These are phyloP conservation scores for Chymomyza procnemis DNA, from an alignment of 2,888 invertebrate genomes.

Conservation along the genomic window DNA sequence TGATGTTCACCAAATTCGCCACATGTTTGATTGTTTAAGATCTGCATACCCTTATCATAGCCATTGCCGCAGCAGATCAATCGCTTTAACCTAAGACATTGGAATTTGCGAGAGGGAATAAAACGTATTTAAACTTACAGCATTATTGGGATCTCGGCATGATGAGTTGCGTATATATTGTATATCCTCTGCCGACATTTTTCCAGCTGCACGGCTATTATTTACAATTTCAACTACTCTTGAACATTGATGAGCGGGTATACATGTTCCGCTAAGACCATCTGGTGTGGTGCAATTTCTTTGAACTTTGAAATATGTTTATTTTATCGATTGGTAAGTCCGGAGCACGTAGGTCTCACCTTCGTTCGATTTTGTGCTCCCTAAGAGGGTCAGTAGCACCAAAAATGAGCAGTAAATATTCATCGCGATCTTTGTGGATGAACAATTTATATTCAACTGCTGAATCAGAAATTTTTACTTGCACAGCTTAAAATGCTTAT, in stretches of 20 bases:
- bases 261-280: neutral
- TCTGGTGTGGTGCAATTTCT: neutral
- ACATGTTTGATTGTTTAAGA: constrained; percentile 12
- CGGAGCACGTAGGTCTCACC: neutral
- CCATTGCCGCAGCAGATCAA: neutral
- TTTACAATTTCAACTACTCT: neutral
- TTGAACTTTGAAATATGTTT: neutral
- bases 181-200: neutral
- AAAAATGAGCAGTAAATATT: neutral
- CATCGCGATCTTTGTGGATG: neutral
- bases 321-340: too few species aligned
- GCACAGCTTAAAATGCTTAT: too few species aligned
- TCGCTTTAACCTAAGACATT: too few species aligned
- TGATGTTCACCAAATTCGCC: neutral
- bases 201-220: neutral
- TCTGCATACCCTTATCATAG: neutral
- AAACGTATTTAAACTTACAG: neutral
- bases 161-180: neutral
- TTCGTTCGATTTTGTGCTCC: neutral
- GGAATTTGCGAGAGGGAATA: too few species aligned
- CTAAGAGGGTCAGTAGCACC: neutral
- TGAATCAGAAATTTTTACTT: neutral
- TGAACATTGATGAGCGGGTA: neutral
- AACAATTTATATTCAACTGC: neutral
- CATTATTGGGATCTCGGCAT: neutral